These are phyloP conservation scores for Timema podura DNA, from an alignment of 2,888 invertebrate genomes.

Conservation along the genomic window DNA sequence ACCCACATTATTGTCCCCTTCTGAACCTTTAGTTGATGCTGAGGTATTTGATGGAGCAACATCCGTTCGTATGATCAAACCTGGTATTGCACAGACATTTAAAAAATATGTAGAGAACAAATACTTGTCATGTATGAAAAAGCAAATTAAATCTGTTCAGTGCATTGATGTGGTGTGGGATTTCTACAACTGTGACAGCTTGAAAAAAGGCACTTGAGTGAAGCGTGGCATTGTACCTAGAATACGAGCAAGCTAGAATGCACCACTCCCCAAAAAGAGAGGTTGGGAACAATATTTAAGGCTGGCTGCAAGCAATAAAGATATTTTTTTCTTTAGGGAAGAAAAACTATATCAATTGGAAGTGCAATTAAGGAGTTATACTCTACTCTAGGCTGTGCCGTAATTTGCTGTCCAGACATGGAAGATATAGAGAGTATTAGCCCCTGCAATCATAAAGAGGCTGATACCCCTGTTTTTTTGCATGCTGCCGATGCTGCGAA, in stretches of 20 bases:
- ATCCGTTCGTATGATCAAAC: background rate
- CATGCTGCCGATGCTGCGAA: too few relatives aligned
- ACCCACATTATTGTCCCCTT: background rate
- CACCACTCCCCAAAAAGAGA: too few relatives aligned
- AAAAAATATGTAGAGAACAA: background rate
- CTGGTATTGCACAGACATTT: background rate
- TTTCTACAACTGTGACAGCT: background rate
- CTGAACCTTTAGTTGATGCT: background rate
- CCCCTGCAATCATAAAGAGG: too few relatives aligned
- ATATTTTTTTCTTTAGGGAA: too few relatives aligned
- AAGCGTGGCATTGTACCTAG: too few relatives aligned
- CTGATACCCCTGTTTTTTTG: too few relatives aligned
- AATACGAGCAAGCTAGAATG: background rate
- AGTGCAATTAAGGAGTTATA: background rate
- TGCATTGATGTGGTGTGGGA: too few relatives aligned
- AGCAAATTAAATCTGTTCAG: background rate
- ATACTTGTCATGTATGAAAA: background rate
- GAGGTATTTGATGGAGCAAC: conserved; percentile 1
- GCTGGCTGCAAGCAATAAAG: too few relatives aligned
- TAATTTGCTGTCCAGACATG: background rate
- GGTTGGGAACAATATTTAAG: too few relatives aligned
- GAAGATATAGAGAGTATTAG: too few relatives aligned
- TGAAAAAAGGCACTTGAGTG: background rate
- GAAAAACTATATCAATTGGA: background rate
- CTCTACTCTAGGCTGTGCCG: background rate